Evolutionary conservation across 2,113 vertebrate species (phyloP).

Genomic region (Lophura nycthemera): DNA sequence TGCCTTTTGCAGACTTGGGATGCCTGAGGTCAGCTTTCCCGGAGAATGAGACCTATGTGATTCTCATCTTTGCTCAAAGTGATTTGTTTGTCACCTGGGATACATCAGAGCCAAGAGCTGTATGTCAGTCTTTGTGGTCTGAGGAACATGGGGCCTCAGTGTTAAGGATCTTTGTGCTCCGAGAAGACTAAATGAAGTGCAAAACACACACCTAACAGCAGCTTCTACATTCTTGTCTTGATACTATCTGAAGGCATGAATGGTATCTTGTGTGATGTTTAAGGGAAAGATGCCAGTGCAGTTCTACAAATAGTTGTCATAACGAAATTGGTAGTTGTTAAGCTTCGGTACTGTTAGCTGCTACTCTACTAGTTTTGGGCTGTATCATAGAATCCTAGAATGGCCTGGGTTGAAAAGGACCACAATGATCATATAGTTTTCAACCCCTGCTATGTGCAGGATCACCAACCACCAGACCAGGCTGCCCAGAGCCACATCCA

Average conservation of each 20-base stretch:
- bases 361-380: background rate
- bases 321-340: background rate
- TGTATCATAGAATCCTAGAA: no score
- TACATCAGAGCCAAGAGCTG: background rate
- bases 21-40: background rate
- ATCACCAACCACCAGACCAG: no score
- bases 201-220: background rate
- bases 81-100: background rate
- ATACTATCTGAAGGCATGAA: background rate
- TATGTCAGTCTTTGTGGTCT: background rate
- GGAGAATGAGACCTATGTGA: fast-evolving
- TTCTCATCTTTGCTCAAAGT: background rate
- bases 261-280: background rate
- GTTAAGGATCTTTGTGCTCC: fast-evolving
- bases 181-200: background rate
- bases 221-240: background rate
- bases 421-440: no score
- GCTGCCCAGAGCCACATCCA: no score
- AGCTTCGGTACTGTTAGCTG: background rate
- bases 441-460: no score
- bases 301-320: background rate
- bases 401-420: no score
- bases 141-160: background rate
- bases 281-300: background rate
- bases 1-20: background rate